These are phyloP conservation scores for Zoanthus sociatus DNA, from an alignment of 92 coral and sea anemone genomes.

Conservation along the genomic window DNA sequence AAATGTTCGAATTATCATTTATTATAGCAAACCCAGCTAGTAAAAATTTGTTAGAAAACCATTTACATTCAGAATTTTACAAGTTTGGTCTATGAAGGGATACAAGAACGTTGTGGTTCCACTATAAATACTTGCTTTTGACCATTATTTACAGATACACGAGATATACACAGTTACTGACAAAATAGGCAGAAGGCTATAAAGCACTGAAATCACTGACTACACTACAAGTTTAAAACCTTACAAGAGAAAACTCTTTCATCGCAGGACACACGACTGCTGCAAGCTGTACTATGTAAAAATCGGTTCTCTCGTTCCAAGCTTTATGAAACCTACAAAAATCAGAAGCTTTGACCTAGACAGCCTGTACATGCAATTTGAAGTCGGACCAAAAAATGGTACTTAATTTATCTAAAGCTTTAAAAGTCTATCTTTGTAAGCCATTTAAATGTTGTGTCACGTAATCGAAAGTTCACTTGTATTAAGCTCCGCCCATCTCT, in stretches of 20 bases:
- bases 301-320: conserved; percentile 13
- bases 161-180: conserved; percentile 12
- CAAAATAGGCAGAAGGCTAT: background rate
- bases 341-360: background rate
- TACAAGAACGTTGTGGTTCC: conserved; percentile 18
- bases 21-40: conserved; percentile 47
- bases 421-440: background rate
- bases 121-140: conserved; percentile 45
- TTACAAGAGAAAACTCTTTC: background rate
- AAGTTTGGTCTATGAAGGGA: conserved; percentile 19
- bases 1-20: conserved; percentile 43
- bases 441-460: conserved; percentile 7
- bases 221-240: background rate
- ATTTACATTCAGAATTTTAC: conserved; percentile 52
- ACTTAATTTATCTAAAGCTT: background rate
- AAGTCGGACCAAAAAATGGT: background rate
- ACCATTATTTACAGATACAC: conserved; percentile 33
- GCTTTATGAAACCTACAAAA: background rate
- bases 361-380: background rate
- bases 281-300: background rate
- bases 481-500: conserved; percentile 87
- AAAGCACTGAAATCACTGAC: background rate
- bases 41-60: conserved; percentile 49
- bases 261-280: background rate
- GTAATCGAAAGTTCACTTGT: conserved; percentile 43